These are phyloP conservation scores for Nasonia giraulti DNA, from an alignment of 1,140 invertebrate genomes.

Conservation along the genomic window DNA sequence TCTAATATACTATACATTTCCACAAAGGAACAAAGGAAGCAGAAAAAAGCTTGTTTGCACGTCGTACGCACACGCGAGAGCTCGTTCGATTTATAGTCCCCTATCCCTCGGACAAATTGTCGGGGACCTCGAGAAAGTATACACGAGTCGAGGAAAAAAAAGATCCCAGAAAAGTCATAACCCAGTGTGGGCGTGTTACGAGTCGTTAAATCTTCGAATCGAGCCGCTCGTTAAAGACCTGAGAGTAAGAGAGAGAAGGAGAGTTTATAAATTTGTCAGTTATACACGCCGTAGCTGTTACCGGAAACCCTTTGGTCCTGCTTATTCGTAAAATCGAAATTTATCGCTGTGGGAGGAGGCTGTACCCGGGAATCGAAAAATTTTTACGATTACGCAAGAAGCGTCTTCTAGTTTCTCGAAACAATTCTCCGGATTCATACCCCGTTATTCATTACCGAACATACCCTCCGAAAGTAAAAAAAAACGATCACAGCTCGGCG, in stretches of 20 bases:
- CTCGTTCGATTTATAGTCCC: background rate
- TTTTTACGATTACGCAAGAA: background rate
- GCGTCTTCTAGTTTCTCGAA: background rate
- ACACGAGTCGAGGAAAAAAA: background rate
- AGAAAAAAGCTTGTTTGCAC: conserved; percentile 36
- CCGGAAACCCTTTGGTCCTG: background rate
- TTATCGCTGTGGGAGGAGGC: conserved; percentile 6
- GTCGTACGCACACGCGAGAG: background rate
- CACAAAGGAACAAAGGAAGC: background rate
- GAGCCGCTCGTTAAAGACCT: conserved; percentile 32
- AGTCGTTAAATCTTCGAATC: conserved; percentile 15
- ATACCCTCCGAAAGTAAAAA: background rate
- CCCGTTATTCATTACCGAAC: conserved; percentile 27
- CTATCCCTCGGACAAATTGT: conserved; percentile 28
- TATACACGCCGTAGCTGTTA: too few species aligned
- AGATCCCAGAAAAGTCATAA: conserved; percentile 41
- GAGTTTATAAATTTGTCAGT: conserved; percentile 20
- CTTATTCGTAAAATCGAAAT: conserved; percentile 28
- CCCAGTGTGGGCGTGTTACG: conserved; percentile 27
- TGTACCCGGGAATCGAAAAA: background rate
- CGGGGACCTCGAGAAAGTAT: background rate
- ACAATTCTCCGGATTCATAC: too few species aligned
- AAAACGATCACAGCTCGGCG: background rate
- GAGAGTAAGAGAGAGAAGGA: too few species aligned
- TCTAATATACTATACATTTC: background rate